Conservation (phyloP, 1,140 invertebrate species). For the Lucilia cuprina region DNA sequence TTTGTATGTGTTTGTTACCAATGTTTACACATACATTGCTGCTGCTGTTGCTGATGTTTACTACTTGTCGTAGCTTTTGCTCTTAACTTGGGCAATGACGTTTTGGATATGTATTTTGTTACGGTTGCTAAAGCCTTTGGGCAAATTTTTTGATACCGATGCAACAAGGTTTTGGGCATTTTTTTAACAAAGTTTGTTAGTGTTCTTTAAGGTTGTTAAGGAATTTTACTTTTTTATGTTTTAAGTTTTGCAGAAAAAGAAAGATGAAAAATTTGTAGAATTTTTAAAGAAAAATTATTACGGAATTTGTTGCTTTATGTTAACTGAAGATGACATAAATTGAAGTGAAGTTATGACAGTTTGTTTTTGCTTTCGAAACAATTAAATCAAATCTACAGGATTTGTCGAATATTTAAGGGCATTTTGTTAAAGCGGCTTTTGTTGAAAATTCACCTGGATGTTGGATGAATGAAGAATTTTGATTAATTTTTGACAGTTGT, state of each 20-base stretch:
- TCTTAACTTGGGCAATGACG: slow-evolving; percentile 16
- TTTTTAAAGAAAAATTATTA: not conserved
- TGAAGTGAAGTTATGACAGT: slow-evolving; percentile 20
- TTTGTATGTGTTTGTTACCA: not conserved
- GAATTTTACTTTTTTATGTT: not conserved
- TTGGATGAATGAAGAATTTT: too few relatives aligned
- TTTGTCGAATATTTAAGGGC: not conserved
- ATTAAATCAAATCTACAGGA: slow-evolving; percentile 20
- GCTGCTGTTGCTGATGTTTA: slow-evolving; percentile 30
- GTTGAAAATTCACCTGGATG: too few relatives aligned
- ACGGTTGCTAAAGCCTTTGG: not conserved
- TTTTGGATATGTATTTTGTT: slow-evolving; percentile 18
- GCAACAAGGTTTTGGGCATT: not conserved
- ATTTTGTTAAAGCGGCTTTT: too few relatives aligned
- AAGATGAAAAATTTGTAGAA: not conserved
- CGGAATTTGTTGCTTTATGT: not conserved
- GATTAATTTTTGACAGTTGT: too few relatives aligned
- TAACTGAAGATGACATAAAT: slow-evolving; percentile 25
- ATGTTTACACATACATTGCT: slow-evolving; percentile 23
- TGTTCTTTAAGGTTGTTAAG: not conserved
- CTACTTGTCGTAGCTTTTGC: slow-evolving; percentile 2
- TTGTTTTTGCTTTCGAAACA: slow-evolving; percentile 18
- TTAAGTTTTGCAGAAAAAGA: not conserved
- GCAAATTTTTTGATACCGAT: not conserved
- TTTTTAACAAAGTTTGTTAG: not conserved